Percentiles rank a stretch among this genome's conserved stretches.
Evolutionary conservation across 2,888 invertebrate species (phyloP).

Genomic region (Rotaria socialis): DNA sequence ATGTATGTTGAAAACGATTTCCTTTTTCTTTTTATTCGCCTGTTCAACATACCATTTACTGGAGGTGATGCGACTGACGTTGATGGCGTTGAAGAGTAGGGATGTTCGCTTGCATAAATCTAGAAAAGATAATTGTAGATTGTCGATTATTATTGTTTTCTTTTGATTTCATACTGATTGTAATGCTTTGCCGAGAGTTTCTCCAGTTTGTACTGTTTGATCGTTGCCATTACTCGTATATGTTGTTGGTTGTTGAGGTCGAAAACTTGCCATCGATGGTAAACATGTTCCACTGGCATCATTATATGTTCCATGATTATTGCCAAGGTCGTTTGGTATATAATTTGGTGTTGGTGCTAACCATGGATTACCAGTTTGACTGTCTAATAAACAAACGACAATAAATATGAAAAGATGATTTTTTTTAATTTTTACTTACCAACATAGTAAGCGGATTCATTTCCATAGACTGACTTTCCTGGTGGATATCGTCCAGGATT

Average conservation of each 20-base stretch:
- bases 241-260: neutral
- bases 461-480: constrained; percentile 21
- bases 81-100: neutral
- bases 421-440: neutral
- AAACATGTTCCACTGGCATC: constrained; percentile 29
- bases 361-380: neutral
- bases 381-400: neutral
- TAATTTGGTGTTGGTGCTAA: neutral
- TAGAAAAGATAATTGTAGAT: neutral
- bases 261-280: constrained; percentile 37
- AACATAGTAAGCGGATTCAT: constrained; percentile 17
- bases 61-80: neutral
- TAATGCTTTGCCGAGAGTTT: constrained; percentile 31
- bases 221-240: constrained; percentile 25
- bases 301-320: constrained; percentile 12
- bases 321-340: neutral
- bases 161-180: neutral
- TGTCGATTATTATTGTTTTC: neutral
- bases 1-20: neutral
- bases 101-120: constrained; percentile 27
- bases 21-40: neutral
- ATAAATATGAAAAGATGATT: too few relatives aligned
- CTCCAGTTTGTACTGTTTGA: constrained; percentile 38
- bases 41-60: constrained; percentile 7
- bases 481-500: constrained; percentile 18